Base-by-base conservation (phyloP, 2,113 vertebrate genomes). In the Sprattus sprattus region DNA sequence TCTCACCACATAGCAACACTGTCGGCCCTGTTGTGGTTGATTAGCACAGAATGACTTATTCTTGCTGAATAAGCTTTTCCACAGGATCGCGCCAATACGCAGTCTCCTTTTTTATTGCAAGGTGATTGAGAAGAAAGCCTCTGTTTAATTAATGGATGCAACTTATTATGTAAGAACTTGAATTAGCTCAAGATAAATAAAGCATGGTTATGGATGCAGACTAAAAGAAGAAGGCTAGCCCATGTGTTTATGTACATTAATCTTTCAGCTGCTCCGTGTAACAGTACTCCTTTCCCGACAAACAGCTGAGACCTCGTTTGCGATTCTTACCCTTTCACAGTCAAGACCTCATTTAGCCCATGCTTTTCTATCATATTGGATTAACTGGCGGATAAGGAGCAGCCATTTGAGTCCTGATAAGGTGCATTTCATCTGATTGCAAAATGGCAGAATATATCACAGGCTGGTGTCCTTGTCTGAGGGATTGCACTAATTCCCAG, bases 141-240 rank as follows among this genome's bases (percentile, higher is more conserved):
- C n/a, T 67, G n/a, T 28, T 67, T 67, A 11, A 28, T 67, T 28
- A 67, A 67, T 28, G n/a, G 28, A 0, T 67, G 8, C 25, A 67
- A 25, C 22, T 8, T 8, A 28, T 67, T 28, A 67, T 67, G 11
- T 25, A 67, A 67, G 64, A 28, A 67, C n/a, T 67, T 28, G 1
- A 67, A 67, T 67, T 28, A 67, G n/a, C 64, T 67, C 8, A 67
- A 67, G 64, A 67, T 67, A 67, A 67, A 67, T 67, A 28, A 67
- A 67, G 64, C 64, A 67, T 67, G n/a, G n/a, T 67, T 67, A 25
- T 67, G 64, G 64, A 67, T 67, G n/a, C 10, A 28, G 9, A 13
- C 25, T 67, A n/a, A 25, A 28, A 28, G 25, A 6, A 67, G 64
- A 28, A 67, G 64, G 28, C 8, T 67, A 67, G 64, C 64, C 64